A percentile compares a stretch with the other conserved stretches of the same genome.
Conservation (phyloP, 2,797 vertebrate genomes). For the Scyliorhinus canicula region DNA sequence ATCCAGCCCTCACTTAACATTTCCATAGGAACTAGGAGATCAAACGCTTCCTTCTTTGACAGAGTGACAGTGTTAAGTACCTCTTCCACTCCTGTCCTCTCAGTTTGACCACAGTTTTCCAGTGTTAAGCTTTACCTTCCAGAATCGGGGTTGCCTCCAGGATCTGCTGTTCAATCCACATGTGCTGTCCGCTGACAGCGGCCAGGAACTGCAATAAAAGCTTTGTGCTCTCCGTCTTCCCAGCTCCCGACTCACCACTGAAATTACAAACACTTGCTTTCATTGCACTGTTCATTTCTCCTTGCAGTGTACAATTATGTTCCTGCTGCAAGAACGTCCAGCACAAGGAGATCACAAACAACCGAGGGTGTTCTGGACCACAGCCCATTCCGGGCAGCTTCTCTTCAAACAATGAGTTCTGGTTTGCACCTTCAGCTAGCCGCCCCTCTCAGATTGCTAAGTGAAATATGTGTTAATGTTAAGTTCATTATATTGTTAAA, state of each 20-base stretch:
- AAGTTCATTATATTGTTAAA: background rate
- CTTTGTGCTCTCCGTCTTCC: slow-evolving; percentile 93
- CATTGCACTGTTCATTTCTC: background rate
- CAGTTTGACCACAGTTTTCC: background rate
- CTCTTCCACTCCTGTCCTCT: background rate
- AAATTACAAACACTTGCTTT: slow-evolving; percentile 15
- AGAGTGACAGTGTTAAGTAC: background rate
- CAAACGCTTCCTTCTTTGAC: background rate
- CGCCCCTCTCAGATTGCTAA: background rate
- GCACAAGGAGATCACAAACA: background rate
- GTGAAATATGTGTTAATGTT: background rate
- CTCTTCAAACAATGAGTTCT: background rate
- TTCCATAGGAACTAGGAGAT: background rate
- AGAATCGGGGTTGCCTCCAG: slow-evolving; percentile 91
- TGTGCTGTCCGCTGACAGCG: slow-evolving; percentile 82
- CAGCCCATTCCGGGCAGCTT: background rate
- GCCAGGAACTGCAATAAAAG: slow-evolving; percentile 88
- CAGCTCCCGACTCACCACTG: slow-evolving; percentile 92
- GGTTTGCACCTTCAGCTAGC: too few relatives aligned
- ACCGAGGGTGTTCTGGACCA: background rate
- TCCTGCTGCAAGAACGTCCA: background rate
- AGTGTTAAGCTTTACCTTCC: slow-evolving; percentile 67
- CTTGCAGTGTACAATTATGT: background rate
- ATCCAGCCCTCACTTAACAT: background rate
- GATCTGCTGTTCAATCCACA: slow-evolving; percentile 94